Base-by-base conservation (phyloP, 2,888 invertebrate genomes). In the Drosophila recens region DNA sequence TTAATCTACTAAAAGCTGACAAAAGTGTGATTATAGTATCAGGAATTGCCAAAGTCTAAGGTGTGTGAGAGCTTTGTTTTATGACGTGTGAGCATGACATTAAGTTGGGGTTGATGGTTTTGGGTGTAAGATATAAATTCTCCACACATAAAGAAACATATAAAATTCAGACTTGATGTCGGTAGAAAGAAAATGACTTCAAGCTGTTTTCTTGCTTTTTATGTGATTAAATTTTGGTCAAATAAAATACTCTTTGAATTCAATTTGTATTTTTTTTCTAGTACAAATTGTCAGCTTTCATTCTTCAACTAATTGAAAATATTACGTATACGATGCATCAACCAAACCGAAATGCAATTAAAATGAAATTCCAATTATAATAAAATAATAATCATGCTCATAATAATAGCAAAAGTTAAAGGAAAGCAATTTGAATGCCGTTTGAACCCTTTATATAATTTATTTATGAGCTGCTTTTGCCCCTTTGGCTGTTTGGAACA, bases 1-100 rank as follows among this genome's bases (percentile, higher is more conserved):
- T 82, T 86, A 86, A 88, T 86, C 88, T 72, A 71, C 84, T 82
- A 80, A 86, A 87, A 77, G 88, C 84, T 63, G 78, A 56, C 59
- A 61, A 54, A 67, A 69, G 72, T 71, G 62, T 65, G 81, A 71
- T 79, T 81, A 67, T 69, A 45, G 48, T 68, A 71, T 71, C 66
- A 56, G 58, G 71, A 63, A 36, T 27, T 63, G 46, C 46, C 38
- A 75, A 67, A 67, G 79, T 70, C 81, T 76, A 57, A 59, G 66
- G 56, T 2, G 61, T 36, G 46, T 42, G 33, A 27, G 34, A 49
- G 59, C 64, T 67, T 49, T 66, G 46, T 56, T 78, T 78, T 64
- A 80, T 70, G 67, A 68, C 49, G 75, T 69, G 76, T 52, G 62
- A 43, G 58, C 72, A 59, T 49, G 51, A 45, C 59, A 67, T 67